Evolutionary conservation across 1,140 invertebrate species (phyloP).

Genomic region (Frieseomelitta varia): DNA sequence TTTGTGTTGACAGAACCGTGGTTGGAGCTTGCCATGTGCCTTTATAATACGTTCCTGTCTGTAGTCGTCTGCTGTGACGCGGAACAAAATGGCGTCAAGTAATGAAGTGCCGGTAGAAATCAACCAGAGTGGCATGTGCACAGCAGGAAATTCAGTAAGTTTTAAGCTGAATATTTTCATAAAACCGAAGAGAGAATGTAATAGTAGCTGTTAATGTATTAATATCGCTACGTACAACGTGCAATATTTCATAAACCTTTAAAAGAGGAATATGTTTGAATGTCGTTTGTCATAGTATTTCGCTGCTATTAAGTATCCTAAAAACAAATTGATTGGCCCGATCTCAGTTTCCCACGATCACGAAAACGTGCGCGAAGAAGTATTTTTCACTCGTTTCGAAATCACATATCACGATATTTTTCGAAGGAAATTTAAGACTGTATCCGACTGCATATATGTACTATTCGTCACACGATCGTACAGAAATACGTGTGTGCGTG

Average conservation of each 20-base stretch:
- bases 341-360: background rate
- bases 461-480: background rate
- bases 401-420: background rate
- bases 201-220: background rate
- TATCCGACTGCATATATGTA: conserved; percentile 10
- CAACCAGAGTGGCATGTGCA: conserved; percentile 68
- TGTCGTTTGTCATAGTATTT: conserved; percentile 38
- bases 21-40: conserved; percentile 29
- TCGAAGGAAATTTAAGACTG: conserved; percentile 1
- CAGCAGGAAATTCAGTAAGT: conserved; percentile 74
- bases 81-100: conserved; percentile 78
- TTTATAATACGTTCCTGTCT: conserved; percentile 51
- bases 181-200: background rate
- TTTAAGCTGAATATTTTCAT: conserved; percentile 23
- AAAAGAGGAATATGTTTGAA: conserved; percentile 31
- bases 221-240: background rate
- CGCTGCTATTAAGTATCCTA: conserved; percentile 4
- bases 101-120: conserved; percentile 79
- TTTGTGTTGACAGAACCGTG: conserved; percentile 28
- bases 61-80: conserved; percentile 70
- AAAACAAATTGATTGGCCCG: conserved; percentile 23
- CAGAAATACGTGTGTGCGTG: conserved; percentile 39
- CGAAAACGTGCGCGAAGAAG: background rate
- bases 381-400: background rate
- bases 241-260: background rate